phyloP scores from a whole-genome alignment of 92 coral and sea anemone genomes.

The Umimayanthus chanpuru region DNA sequence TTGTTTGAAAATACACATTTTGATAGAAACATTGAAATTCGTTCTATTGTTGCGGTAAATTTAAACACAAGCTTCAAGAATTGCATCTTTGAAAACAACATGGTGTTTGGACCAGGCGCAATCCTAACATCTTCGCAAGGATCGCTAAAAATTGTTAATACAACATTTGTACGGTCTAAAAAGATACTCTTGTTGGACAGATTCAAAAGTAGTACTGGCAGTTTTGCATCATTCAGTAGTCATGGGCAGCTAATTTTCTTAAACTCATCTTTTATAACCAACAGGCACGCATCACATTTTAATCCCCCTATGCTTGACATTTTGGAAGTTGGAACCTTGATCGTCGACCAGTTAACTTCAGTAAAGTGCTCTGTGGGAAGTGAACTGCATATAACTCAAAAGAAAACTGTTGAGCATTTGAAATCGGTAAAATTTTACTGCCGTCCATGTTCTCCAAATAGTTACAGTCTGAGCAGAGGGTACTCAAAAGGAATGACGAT shows the following conservation, averaged over 20 bases:
- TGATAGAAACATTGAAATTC: not conserved
- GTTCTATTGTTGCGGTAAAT: not conserved
- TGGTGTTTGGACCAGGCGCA: not conserved
- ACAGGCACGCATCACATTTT: not conserved
- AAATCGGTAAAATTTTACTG: conserved; percentile 8
- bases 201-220: not conserved
- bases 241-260: not conserved
- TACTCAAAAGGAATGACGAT: conserved; percentile 5
- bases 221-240: not conserved
- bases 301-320: conserved; percentile 2
- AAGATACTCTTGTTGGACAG: not conserved
- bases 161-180: not conserved
- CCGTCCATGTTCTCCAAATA: not conserved
- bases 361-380: not conserved
- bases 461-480: not conserved
- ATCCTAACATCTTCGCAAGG: not conserved
- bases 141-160: not conserved
- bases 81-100: conserved; percentile 13
- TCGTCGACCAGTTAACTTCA: not conserved
- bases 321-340: not conserved
- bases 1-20: not conserved
- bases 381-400: not conserved
- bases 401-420: not conserved
- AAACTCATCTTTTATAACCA: not conserved
- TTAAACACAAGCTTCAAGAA: conserved; percentile 8